These are phyloP conservation scores for Cherax destructor DNA, from an alignment of 1,140 invertebrate species.

Conservation along the genomic window DNA sequence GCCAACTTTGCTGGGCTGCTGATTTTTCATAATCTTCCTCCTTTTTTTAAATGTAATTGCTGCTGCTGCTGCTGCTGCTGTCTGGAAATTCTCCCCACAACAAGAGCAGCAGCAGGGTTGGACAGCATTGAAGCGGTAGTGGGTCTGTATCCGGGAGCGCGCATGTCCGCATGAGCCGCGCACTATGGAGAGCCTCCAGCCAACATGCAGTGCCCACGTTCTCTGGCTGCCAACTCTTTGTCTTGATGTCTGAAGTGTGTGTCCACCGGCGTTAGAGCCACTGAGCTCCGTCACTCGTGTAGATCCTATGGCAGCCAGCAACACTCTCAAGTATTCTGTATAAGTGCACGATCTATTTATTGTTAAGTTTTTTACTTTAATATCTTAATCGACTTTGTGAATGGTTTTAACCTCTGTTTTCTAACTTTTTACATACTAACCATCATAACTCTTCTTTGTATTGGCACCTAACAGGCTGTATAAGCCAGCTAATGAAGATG, in stretches of 20 bases:
- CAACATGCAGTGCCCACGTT: constrained; percentile 71
- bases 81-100: not conserved
- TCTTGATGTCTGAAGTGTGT: constrained; percentile 68
- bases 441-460: constrained; percentile 65
- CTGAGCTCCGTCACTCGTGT: constrained; percentile 60
- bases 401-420: constrained; percentile 63
- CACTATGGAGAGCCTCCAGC: constrained; percentile 65
- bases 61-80: not conserved
- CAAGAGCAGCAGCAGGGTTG: constrained; percentile 15
- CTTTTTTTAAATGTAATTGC: not conserved
- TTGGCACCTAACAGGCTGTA: constrained; percentile 69
- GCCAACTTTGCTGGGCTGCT: constrained; percentile 51
- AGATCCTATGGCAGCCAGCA: constrained; percentile 70
- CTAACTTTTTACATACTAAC: constrained; percentile 62
- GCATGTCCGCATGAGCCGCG: constrained; percentile 63
- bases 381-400: constrained; percentile 57
- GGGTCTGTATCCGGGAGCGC: constrained; percentile 47
- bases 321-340: constrained; percentile 67
- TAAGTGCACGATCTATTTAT: constrained; percentile 64
- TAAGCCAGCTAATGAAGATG: constrained; percentile 69
- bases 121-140: constrained; percentile 61
- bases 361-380: constrained; percentile 41
- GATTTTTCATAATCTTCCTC: not conserved
- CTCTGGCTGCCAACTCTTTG: constrained; percentile 69
- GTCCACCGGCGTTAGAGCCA: constrained; percentile 65